phyloP scores from a whole-genome alignment of 2,888 invertebrate genomes.

The Dicyrtoma fusca region DNA sequence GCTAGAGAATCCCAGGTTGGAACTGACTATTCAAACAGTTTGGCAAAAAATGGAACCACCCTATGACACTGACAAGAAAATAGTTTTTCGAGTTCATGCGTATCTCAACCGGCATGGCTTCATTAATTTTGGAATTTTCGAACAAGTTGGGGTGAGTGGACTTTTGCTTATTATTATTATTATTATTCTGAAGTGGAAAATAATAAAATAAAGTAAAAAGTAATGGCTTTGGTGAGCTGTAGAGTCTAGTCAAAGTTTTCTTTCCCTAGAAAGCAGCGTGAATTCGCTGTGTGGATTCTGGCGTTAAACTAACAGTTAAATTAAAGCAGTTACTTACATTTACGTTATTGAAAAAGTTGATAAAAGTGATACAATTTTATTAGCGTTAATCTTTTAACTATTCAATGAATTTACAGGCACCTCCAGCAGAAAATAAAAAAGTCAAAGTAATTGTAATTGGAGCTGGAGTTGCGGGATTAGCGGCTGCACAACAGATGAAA shows the following conservation, averaged over 20 bases:
- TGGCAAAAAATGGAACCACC: conserved; percentile 81
- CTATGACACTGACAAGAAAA: conserved; percentile 85
- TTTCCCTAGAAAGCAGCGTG: no score
- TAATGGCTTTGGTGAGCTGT: no score
- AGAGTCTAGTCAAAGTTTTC: no score
- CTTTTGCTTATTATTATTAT: no score
- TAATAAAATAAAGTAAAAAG: no score
- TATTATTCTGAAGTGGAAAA: no score
- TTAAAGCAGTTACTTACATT: no score
- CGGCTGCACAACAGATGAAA: conserved; percentile 90
- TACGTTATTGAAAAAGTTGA: no score
- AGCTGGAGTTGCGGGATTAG: conserved; percentile 89
- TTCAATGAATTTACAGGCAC: conserved; percentile 19
- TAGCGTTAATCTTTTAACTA: no score
- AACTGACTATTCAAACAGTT: conserved; percentile 80
- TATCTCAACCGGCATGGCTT: conserved; percentile 94
- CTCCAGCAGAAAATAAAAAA: conserved; percentile 58
- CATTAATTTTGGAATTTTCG: conserved; percentile 97
- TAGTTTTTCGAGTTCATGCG: conserved; percentile 82
- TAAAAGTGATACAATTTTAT: no score
- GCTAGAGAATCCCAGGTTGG: conserved; percentile 93
- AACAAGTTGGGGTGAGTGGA: conserved; percentile 77
- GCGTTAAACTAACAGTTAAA: no score
- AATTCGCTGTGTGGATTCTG: no score
- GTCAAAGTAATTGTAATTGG: conserved; percentile 70